A percentile compares a stretch with the other conserved stretches of the same genome.
Evolutionary conservation across 2,113 vertebrate genomes (phyloP).

Genomic region (Microtus oregoni): DNA sequence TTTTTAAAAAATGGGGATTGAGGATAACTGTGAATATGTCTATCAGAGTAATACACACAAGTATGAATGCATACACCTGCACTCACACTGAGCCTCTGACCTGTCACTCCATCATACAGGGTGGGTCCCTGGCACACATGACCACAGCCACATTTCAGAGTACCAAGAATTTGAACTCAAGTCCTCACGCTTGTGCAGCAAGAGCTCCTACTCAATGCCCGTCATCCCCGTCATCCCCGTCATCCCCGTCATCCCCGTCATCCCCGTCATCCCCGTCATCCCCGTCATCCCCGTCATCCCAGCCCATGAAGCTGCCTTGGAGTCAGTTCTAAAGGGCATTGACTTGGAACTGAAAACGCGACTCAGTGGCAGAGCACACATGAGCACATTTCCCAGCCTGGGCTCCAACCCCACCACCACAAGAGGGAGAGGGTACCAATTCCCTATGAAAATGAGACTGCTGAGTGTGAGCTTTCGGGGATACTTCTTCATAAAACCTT

Average conservation of each 20-base stretch:
- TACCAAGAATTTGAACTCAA: background rate
- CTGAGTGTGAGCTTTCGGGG: background rate
- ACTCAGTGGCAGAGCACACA: background rate
- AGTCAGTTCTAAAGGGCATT: background rate
- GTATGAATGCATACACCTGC: background rate
- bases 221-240: too few species aligned
- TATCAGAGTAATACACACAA: background rate
- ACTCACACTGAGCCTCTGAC: background rate
- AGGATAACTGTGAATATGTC: background rate
- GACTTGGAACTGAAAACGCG: background rate
- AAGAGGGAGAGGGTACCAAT: background rate
- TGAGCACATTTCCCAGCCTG: background rate
- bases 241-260: too few species aligned
- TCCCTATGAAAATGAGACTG: background rate
- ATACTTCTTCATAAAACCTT: slow-evolving; percentile 26
- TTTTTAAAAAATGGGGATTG: background rate
- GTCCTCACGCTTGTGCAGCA: background rate
- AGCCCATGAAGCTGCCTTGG: background rate
- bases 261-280: too few species aligned
- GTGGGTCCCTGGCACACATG: background rate
- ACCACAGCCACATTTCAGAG: too few species aligned
- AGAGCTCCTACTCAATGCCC: background rate
- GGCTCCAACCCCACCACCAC: background rate
- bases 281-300: too few species aligned
- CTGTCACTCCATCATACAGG: background rate